Evolutionary conservation across 2,888 invertebrate genomes (phyloP).

Genomic region (Drosophila multiciliata): DNA sequence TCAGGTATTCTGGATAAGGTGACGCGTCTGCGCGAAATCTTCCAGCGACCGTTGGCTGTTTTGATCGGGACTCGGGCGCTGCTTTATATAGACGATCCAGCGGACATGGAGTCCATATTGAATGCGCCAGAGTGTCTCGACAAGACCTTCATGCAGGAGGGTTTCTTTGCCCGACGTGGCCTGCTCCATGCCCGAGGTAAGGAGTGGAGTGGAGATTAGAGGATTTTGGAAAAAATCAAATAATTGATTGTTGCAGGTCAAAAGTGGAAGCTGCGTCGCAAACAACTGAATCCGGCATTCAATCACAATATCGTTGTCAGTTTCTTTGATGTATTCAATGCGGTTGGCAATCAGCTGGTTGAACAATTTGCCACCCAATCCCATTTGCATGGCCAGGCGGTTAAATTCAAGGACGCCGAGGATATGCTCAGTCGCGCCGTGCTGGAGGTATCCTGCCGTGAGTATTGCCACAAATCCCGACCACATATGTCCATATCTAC

Average conservation of each 20-base stretch:
- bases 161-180: conserved; percentile 82
- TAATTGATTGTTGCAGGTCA: conserved; percentile 63
- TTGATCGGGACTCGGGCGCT: conserved; percentile 77
- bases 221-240: no score
- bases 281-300: conserved; percentile 83
- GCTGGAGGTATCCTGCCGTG: conserved; percentile 82
- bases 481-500: background rate
- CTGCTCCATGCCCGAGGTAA: conserved; percentile 81
- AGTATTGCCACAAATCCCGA: conserved; percentile 49
- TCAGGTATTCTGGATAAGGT: conserved; percentile 72
- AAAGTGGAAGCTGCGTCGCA: conserved; percentile 82
- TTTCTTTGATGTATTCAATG: conserved; percentile 81
- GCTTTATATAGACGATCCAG: conserved; percentile 82
- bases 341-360: conserved; percentile 78
- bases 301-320: conserved; percentile 79
- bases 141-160: conserved; percentile 83
- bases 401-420: conserved; percentile 78
- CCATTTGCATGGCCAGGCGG: conserved; percentile 59
- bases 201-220: background rate
- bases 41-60: conserved; percentile 78
- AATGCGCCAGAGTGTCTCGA: conserved; percentile 83
- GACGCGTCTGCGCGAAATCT: conserved; percentile 68
- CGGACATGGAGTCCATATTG: conserved; percentile 78
- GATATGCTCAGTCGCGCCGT: conserved; percentile 83
- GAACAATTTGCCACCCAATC: conserved; percentile 63